Evolutionary conservation across 1,140 invertebrate genomes (phyloP).

Genomic region (Thaumetopoea pityocampa): DNA sequence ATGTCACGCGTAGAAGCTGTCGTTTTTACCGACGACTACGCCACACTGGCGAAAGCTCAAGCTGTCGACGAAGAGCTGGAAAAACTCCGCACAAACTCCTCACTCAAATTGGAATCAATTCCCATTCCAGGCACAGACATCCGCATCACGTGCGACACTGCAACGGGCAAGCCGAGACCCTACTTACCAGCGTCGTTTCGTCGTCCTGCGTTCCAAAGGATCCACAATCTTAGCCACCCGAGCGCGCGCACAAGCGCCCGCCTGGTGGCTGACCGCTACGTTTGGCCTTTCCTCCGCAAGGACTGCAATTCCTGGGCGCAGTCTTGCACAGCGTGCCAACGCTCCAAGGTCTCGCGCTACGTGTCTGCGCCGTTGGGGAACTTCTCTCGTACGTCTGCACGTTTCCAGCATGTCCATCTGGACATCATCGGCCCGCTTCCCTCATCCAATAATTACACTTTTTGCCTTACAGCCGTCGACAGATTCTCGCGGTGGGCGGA

Average conservation of each 20-base stretch:
- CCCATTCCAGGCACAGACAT: not conserved
- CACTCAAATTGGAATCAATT: not conserved
- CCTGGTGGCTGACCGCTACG: slow-evolving; percentile 46
- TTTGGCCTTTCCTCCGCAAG: slow-evolving; percentile 57
- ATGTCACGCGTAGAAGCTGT: not conserved
- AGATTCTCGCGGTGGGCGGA: too few relatives aligned
- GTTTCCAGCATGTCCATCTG: slow-evolving; percentile 6
- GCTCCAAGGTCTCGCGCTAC: slow-evolving; percentile 25
- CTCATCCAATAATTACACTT: not conserved
- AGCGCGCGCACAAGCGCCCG: slow-evolving; percentile 36
- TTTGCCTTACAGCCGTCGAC: not conserved
- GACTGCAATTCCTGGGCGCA: slow-evolving; percentile 35
- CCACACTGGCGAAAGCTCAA: too few relatives aligned
- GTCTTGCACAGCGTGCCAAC: slow-evolving; percentile 21
- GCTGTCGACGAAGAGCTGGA: not conserved
- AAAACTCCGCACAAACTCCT: not conserved
- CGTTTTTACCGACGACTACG: too few relatives aligned
- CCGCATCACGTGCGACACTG: not conserved
- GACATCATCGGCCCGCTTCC: not conserved
- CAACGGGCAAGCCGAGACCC: slow-evolving; percentile 10
- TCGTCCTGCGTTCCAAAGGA: slow-evolving; percentile 28
- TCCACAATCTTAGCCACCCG: slow-evolving; percentile 50
- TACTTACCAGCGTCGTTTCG: slow-evolving; percentile 31
- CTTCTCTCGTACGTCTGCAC: slow-evolving; percentile 19
- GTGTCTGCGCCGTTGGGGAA: slow-evolving; percentile 21